Base-by-base conservation (phyloP, 1,140 invertebrate genomes). In the Cecropterus lyciades region DNA sequence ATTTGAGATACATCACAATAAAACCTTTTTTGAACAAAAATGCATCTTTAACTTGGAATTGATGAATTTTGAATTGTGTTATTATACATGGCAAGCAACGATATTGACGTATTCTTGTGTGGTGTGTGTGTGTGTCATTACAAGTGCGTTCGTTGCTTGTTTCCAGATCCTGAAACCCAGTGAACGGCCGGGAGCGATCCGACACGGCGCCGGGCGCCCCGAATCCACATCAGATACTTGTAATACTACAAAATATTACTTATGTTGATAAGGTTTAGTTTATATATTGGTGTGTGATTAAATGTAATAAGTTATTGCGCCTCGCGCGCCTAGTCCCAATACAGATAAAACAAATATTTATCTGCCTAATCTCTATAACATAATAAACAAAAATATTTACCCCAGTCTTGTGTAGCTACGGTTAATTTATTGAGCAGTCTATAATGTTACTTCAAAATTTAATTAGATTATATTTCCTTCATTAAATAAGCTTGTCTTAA, bases 221-320 rank as follows among this genome's bases (percentile, higher is more conserved):
- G 48, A 72, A 80, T 65, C 76, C 76, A 75, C 77, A 78, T 77
- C 75, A 71, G 63, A 81, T 74, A 64, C 72, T 82, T 80, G 81
- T 69, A 66, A 74, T n/a, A n/a, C n/a, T 85, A 77, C 70, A 87
- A 84, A 74, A 83, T 80, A 84, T 85, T 88, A 87, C 83, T 84
- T 88, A 86, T 52, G 59, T 85, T 82, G 81, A 80, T 82, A 87
- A 89, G 84, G 73, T 83, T 87, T 88, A 89, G 83, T 84, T 85
- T 77, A 67, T 88, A 85, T 85, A 75, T 88, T 87, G 88, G 86
- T 91, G 88, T 91, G 88, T 89, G 88, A 89, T 86, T 91, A 85
- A 86, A 84, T 79, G 75, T 81, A 81, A 77, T 91, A 88, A 89
- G 83, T 91, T 88, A 91, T 88, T 87, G 85, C 82, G 85, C 85